Evolutionary conservation across 2,888 invertebrate species (phyloP).

Genomic region (Steinernema scapterisci): DNA sequence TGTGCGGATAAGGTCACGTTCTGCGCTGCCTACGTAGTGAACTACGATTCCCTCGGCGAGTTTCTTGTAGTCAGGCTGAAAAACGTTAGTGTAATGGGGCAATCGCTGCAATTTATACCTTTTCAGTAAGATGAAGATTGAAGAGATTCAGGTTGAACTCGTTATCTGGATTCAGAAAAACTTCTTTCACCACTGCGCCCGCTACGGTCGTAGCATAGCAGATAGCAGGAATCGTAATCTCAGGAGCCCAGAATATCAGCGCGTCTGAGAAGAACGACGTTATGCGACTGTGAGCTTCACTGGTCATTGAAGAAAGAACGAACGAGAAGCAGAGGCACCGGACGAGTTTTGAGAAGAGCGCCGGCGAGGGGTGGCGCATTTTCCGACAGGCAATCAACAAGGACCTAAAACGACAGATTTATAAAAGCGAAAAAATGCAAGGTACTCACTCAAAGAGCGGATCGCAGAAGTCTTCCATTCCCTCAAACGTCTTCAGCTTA

Average conservation of each 20-base stretch:
- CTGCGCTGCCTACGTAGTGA: neutral
- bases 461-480: neutral
- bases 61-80: neutral
- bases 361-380: neutral
- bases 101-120: neutral
- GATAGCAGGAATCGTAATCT: neutral
- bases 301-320: neutral
- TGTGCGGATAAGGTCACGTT: no score
- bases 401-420: neutral
- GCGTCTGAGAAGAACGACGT: no score
- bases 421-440: neutral
- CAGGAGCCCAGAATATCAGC: neutral
- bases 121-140: constrained; percentile 1
- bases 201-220: constrained; percentile 7
- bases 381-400: neutral
- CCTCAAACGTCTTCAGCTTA: constrained; percentile 16
- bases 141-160: neutral
- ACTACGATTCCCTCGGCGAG: neutral
- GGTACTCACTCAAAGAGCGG: neutral
- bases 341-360: neutral
- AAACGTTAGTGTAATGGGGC: neutral
- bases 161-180: neutral
- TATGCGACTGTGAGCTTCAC: no score
- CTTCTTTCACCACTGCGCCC: neutral
- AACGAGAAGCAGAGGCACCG: constrained; percentile 6